Conservation (phyloP, 1,140 invertebrate species). For the Drosophila pruinosa region DNA sequence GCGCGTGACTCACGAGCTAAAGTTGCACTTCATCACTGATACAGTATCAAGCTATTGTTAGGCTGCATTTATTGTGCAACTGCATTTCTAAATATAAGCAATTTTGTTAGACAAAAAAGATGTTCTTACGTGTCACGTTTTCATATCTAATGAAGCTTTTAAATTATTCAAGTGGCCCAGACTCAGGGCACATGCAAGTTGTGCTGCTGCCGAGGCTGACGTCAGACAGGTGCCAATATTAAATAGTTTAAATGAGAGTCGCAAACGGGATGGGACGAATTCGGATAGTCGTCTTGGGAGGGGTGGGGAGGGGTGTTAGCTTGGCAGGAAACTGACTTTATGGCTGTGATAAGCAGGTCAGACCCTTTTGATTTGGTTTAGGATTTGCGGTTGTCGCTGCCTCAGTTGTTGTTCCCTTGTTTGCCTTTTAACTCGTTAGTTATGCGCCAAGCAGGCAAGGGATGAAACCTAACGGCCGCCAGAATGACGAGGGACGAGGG, state of each 20-base stretch:
- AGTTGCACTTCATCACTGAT: too few relatives aligned
- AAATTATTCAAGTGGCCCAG: slow-evolving; percentile 58
- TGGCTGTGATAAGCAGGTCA: slow-evolving; percentile 74
- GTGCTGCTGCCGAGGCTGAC: background rate
- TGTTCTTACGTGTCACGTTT: slow-evolving; percentile 16
- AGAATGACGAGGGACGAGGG: background rate
- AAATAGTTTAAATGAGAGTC: slow-evolving; percentile 71
- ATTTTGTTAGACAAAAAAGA: too few relatives aligned
- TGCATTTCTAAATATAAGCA: too few relatives aligned
- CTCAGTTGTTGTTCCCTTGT: slow-evolving; percentile 34
- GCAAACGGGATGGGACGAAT: background rate
- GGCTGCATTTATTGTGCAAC: too few relatives aligned
- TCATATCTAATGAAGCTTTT: slow-evolving; percentile 22
- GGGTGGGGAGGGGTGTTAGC: background rate
- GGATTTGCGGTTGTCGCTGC: slow-evolving; percentile 73
- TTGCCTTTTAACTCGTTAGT: slow-evolving; percentile 70
- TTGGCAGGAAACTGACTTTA: slow-evolving; percentile 55
- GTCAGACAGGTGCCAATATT: slow-evolving; percentile 74
- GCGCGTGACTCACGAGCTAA: background rate
- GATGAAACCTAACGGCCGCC: slow-evolving; percentile 1
- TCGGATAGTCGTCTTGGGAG: background rate
- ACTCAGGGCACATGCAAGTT: slow-evolving; percentile 8
- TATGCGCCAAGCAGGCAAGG: slow-evolving; percentile 47
- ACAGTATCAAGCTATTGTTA: too few relatives aligned
- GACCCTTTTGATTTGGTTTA: slow-evolving; percentile 80